Percentiles rank a stretch among this genome's conserved stretches.
These are phyloP conservation scores for Pristionchus arcanus DNA, from an alignment of 2,888 invertebrate genomes.

Conservation along the genomic window DNA sequence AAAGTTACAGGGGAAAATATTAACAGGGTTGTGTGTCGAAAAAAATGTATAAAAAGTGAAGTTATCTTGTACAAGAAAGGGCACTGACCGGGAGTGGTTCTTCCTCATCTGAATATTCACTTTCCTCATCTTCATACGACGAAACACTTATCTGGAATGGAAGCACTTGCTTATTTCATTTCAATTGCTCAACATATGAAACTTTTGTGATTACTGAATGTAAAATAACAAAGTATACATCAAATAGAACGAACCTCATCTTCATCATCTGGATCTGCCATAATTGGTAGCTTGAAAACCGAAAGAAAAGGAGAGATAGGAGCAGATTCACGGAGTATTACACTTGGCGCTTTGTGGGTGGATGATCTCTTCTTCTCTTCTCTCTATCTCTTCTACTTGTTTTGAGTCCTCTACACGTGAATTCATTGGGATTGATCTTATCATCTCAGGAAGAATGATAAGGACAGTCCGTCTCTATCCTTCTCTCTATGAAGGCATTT, in stretches of 20 bases:
- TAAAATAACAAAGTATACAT: background rate
- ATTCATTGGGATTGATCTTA: background rate
- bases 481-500: background rate
- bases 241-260: background rate
- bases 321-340: constrained; percentile 50
- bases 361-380: constrained; percentile 28
- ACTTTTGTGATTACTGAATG: background rate
- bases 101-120: constrained; percentile 44
- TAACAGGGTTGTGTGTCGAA: too few relatives aligned
- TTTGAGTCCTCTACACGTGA: constrained; percentile 16
- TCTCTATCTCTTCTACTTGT: constrained; percentile 35
- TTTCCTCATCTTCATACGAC: constrained; percentile 49
- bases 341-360: constrained; percentile 17
- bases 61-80: background rate
- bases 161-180: background rate
- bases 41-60: too few relatives aligned
- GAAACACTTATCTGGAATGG: constrained; percentile 51
- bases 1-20: too few relatives aligned
- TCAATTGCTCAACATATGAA: background rate
- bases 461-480: constrained; percentile 23
- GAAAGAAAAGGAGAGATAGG: background rate
- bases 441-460: constrained; percentile 19
- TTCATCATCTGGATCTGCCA: constrained; percentile 53
- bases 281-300: background rate
- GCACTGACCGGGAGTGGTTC: background rate